Evolutionary conservation across 2,113 vertebrate genomes (phyloP), one percentile per base, ranked within the genome.

Genomic region (Rhagologus leucostigma): DNA sequence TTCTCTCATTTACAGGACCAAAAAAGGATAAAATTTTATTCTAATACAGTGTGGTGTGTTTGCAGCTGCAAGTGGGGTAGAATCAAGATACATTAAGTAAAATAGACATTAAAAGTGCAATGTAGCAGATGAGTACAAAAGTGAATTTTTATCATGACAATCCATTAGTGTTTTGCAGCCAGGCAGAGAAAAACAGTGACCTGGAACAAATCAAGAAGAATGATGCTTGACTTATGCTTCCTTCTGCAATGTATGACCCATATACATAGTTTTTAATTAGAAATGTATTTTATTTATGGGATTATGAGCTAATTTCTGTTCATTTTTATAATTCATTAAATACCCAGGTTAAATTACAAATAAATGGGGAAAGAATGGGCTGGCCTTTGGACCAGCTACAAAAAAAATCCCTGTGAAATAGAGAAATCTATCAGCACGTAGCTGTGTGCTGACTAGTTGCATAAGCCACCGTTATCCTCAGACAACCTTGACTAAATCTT

Each of bases 181-280:
- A 96, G 83, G 86, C 93, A 95, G 88, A 92, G 87, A 80, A 91
- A 94, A 95, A 97, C 94, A 95, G 96, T 96, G 97, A 96, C 92
- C 97, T 88, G 65, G 95, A 98, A 98, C 89, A 98, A 97, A 97
- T 97, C 56, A 96, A 91, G 90, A 98, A 96, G 89, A 96, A 97
- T 82, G 83, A 96, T 92, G 84, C 89, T 95, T 97, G 87, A 95
- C 96, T 97, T 96, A 81, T 69, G 47, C 79, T 97, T 96, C 74
- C 67, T 95, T 95, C 90, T 95, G 53, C 67, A 86, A 96, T 84
- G 39, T 50, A 62, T 96, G 95, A 96, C 95, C 94, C 55, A 83
- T 91, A 96, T 95, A 97, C 82, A 91, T 93, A 93, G 95, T 57
- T 92, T 89, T 94, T 94, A 96, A 97, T 97, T 97, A 96, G 83